Base-by-base conservation (phyloP, 1,140 invertebrate species). In the Helicorthomorpha holstii region DNA sequence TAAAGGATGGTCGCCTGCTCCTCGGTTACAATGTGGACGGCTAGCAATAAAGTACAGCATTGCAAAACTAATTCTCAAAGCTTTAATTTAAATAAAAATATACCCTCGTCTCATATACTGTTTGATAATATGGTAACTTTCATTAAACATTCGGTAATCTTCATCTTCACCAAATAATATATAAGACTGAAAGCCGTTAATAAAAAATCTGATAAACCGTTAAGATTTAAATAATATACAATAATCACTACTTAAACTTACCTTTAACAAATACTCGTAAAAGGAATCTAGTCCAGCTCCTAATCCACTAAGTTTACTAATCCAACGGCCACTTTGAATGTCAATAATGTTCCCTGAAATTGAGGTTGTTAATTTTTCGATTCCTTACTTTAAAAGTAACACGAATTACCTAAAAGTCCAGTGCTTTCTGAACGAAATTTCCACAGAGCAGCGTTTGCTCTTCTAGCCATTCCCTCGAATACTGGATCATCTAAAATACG, bases 241-340 rank as follows among this genome's bases (percentile, higher is more conserved):
- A 4, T 38, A 2, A 57, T 24, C 41, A 49, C 26, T 22, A 19
- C n/a, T 12, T 16, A 21, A 16, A 45, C 44, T 53, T 53, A 72
- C 70, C 63, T 81, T 82, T 21, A 82, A 66, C 47, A 82, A 63
- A 65, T 82, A 82, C 65, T 82, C 79, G 64, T 72, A 81, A 62
- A 77, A 82, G 12, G 77, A 80, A 62, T 82, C 79, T n/a, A 80
- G 61, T 21, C 79, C 79, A 46, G 79, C 79, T 24, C 79, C 80
- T 4, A 82, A 59, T 2, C 80, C 79, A 66, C 74, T 75, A 61
- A 80, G 66, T 44, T 68, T 62, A 14, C 76, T 73, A 21, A 71
- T 60, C 79, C 79, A 82, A 61, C 75, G 67, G 2, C 80, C 79
- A 29, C 75, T 78, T 59, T 79, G 71, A 21, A 79, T 73, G 61